A percentile compares a stretch with the other conserved stretches of the same genome.
Conservation (phyloP, 2,888 invertebrate species). For the Antheraea assamensis region DNA sequence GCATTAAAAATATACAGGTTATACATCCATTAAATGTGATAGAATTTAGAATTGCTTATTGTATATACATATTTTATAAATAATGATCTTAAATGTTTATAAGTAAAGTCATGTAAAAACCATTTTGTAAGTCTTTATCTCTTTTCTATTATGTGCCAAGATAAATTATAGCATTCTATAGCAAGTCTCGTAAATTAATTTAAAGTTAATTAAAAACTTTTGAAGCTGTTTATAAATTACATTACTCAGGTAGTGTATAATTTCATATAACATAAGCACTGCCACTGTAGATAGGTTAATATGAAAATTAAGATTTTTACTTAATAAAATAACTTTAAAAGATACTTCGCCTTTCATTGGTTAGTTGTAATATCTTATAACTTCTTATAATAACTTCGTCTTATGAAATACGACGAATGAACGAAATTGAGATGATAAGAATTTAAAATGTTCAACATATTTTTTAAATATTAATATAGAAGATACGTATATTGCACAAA, state of each 20-base stretch:
- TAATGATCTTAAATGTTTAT: conserved; percentile 9
- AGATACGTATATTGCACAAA: too few relatives aligned
- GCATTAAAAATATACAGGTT: conserved; percentile 1
- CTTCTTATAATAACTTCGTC: neutral
- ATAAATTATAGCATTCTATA: neutral
- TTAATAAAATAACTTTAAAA: conserved; percentile 55
- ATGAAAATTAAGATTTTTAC: conserved; percentile 40
- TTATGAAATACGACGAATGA: neutral
- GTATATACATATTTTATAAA: conserved; percentile 19
- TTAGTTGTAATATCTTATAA: neutral
- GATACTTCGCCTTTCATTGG: conserved; percentile 27
- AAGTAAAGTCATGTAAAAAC: neutral
- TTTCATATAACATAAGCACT: conserved; percentile 51
- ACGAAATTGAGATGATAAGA: neutral
- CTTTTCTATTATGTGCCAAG: neutral
- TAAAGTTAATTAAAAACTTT: neutral
- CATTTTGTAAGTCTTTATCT: neutral
- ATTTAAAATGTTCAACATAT: too few relatives aligned
- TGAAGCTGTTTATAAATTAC: conserved; percentile 2
- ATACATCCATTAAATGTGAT: conserved; percentile 36
- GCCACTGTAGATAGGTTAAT: conserved; percentile 75
- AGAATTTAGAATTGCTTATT: conserved; percentile 29
- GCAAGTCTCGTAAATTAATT: conserved; percentile 9
- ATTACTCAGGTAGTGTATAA: conserved; percentile 15
- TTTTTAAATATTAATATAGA: too few relatives aligned